Conservation (phyloP, 1,140 invertebrate species). For the Drosophila parabipectinata region DNA sequence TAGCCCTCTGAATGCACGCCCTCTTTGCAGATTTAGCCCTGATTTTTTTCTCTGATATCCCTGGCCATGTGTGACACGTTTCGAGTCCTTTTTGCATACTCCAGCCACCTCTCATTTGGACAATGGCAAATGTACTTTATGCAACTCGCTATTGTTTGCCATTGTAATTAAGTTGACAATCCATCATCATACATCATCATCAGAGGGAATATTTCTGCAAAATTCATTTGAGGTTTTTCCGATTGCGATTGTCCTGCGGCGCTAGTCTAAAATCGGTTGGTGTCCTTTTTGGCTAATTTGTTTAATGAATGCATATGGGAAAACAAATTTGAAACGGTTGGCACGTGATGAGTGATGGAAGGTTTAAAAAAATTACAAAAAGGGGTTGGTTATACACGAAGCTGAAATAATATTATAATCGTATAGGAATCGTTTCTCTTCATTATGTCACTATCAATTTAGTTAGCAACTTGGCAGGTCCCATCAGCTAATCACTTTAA, state of each 20-base stretch:
- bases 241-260: slow-evolving; percentile 36
- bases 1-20: slow-evolving; percentile 43
- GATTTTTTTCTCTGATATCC: slow-evolving; percentile 4
- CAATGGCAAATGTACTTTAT: slow-evolving; percentile 64
- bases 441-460: slow-evolving; percentile 24
- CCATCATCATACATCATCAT: slow-evolving; percentile 82
- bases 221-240: slow-evolving; percentile 48
- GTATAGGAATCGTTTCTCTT: not conserved
- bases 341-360: slow-evolving; percentile 45
- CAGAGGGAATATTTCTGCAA: slow-evolving; percentile 32
- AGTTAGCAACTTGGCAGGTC: slow-evolving; percentile 14
- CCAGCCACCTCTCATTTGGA: slow-evolving; percentile 27
- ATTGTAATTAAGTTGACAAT: slow-evolving; percentile 81
- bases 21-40: not conserved
- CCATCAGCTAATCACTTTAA: slow-evolving; percentile 41
- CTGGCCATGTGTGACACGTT: slow-evolving; percentile 55
- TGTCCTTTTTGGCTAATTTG: slow-evolving; percentile 59
- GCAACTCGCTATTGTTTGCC: slow-evolving; percentile 73
- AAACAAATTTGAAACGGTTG: slow-evolving; percentile 34
- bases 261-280: slow-evolving; percentile 16
- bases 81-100: slow-evolving; percentile 68
- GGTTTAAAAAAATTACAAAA: not conserved
- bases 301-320: slow-evolving; percentile 57
- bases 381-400: slow-evolving; percentile 13
- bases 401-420: slow-evolving; percentile 5